These are phyloP conservation scores for Oligia fasciuncula DNA, from an alignment of 2,888 invertebrate species.

Conservation along the genomic window DNA sequence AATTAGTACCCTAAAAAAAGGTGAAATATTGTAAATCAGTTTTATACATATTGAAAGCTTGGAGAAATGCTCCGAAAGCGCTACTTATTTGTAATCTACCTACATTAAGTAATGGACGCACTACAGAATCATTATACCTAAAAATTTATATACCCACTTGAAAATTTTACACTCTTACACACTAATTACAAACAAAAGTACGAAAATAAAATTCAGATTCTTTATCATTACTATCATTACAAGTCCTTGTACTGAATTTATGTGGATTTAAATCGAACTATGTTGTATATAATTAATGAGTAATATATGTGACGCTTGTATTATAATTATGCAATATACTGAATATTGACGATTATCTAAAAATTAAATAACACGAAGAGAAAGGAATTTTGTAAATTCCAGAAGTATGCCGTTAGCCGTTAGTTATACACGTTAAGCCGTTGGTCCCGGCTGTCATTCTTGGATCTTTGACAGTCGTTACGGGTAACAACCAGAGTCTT, in stretches of 20 bases:
- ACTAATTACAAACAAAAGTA: slow-evolving; percentile 16
- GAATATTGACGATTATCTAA: background rate
- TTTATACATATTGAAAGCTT: background rate
- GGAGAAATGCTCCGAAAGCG: background rate
- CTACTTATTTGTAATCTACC: background rate
- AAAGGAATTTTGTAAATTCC: background rate
- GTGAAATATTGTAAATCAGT: background rate
- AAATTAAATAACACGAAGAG: background rate
- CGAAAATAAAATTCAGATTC: slow-evolving; percentile 18
- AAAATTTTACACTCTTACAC: background rate
- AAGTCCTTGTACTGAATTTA: slow-evolving; percentile 17
- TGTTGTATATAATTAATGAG: background rate
- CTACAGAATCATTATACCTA: background rate
- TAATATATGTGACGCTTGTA: background rate
- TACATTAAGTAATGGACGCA: slow-evolving; percentile 38
- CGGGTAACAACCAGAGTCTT: no score
- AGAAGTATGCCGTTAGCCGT: background rate
- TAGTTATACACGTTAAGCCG: no score
- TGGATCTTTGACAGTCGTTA: no score
- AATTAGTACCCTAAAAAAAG: background rate
- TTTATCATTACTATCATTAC: slow-evolving; percentile 31
- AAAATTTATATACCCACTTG: slow-evolving; percentile 27
- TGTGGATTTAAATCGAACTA: background rate
- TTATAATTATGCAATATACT: background rate
- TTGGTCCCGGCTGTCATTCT: no score